These are phyloP conservation scores for Lepidurus couesii DNA, from an alignment of 1,140 invertebrate species.

Conservation along the genomic window DNA sequence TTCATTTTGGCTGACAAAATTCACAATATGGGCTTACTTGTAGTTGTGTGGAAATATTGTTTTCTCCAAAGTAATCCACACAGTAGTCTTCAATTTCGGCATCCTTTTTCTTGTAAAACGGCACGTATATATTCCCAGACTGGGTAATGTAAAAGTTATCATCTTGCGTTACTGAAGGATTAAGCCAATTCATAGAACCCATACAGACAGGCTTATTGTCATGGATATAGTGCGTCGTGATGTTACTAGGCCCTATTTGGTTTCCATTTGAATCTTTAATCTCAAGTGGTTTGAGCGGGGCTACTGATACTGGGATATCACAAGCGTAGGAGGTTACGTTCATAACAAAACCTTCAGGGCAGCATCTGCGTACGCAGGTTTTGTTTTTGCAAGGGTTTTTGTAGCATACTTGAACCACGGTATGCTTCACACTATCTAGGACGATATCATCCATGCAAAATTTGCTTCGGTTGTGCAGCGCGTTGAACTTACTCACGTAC, in stretches of 20 bases:
- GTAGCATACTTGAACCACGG: not conserved
- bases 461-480: not conserved
- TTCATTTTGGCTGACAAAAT: not conserved
- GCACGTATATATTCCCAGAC: conserved; percentile 9
- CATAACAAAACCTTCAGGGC: not conserved
- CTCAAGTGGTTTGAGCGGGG: not conserved
- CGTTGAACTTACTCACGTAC: not conserved
- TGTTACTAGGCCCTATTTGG: not conserved
- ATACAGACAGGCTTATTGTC: not conserved
- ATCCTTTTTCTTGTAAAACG: not conserved
- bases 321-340: no score
- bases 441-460: not conserved
- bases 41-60: not conserved
- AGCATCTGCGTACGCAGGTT: conserved; percentile 4
- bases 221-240: not conserved
- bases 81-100: conserved; percentile 16
- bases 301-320: not conserved
- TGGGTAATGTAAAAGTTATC: not conserved
- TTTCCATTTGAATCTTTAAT: not conserved
- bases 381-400: conserved; percentile 22
- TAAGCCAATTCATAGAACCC: not conserved
- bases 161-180: not conserved
- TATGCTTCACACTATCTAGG: not conserved
- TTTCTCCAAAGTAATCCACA: conserved; percentile 3
- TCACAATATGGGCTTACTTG: not conserved